Conservation (phyloP, 2,113 vertebrate species). For the Trinectes maculatus region DNA sequence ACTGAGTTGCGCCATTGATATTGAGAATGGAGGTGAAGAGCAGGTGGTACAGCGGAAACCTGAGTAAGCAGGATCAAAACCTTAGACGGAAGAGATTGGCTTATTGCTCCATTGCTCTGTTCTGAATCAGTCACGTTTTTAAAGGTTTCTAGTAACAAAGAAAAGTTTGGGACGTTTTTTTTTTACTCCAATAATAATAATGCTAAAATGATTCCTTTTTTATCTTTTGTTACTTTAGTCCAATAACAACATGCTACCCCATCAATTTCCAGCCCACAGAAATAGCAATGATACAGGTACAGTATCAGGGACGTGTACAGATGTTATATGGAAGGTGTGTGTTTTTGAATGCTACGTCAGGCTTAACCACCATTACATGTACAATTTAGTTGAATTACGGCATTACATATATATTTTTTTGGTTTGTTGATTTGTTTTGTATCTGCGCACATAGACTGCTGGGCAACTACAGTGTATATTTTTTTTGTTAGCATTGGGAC, state of each 20-base stretch:
- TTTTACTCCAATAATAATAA: too few relatives aligned
- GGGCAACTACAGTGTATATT: constrained; percentile 45
- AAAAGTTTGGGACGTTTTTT: constrained; percentile 2
- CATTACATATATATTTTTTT: constrained; percentile 31
- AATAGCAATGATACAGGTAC: constrained; percentile 6
- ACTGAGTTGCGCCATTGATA: constrained; percentile 74
- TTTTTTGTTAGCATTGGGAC: constrained; percentile 50
- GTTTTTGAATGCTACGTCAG: constrained; percentile 52
- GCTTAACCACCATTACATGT: constrained; percentile 51
- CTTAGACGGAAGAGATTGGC: constrained; percentile 19
- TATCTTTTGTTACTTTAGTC: constrained; percentile 18
- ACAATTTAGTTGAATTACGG: constrained; percentile 54
- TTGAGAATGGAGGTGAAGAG: constrained; percentile 38
- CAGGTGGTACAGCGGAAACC: constrained; percentile 23
- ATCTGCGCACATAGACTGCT: constrained; percentile 66
- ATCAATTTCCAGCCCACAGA: constrained; percentile 4
- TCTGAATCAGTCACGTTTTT: constrained; percentile 1
- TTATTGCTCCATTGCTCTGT: constrained; percentile 43
- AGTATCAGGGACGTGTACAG: constrained; percentile 60
- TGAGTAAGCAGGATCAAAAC: constrained; percentile 1
- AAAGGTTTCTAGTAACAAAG: background rate
- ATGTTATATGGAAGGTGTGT: constrained; percentile 45
- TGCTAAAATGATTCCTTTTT: too few relatives aligned
- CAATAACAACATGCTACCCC: constrained; percentile 8
- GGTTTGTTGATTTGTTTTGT: constrained; percentile 1